Evolutionary conservation across 2,797 vertebrate species (phyloP).

Genomic region (Poecilia velifera): DNA sequence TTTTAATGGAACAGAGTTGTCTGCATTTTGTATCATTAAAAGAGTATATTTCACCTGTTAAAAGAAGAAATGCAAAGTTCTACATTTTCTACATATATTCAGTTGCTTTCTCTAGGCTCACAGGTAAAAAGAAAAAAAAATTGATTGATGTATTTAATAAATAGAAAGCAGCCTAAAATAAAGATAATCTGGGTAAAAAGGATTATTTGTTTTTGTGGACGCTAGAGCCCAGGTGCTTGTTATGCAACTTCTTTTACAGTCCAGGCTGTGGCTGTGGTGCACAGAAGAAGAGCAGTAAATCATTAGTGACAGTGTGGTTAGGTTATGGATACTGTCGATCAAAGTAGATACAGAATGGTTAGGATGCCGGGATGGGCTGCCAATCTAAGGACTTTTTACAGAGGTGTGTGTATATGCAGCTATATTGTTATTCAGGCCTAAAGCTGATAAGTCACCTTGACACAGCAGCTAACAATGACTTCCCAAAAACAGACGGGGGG

Average conservation of each 20-base stretch:
- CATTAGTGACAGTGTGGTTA: slow-evolving; percentile 55
- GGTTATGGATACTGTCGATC: slow-evolving; percentile 65
- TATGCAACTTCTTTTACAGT: slow-evolving; percentile 52
- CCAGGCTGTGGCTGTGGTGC: slow-evolving; percentile 33
- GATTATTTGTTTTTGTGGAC: slow-evolving; percentile 34
- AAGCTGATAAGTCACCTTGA: slow-evolving; percentile 48
- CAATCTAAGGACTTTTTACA: slow-evolving; percentile 2
- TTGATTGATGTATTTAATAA: slow-evolving; percentile 31
- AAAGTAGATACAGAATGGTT: slow-evolving; percentile 49
- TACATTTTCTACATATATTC: no score
- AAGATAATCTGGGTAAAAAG: slow-evolving; percentile 36
- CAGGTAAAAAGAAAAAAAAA: background rate
- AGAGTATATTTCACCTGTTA: no score
- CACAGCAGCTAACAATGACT: slow-evolving; percentile 15
- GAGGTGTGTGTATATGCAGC: slow-evolving; percentile 18
- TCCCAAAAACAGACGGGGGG: background rate
- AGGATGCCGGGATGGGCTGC: slow-evolving; percentile 24
- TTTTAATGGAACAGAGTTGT: no score
- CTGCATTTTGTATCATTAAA: no score
- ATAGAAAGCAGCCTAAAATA: slow-evolving; percentile 42
- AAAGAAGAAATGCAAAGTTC: no score
- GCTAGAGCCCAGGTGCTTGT: slow-evolving; percentile 33
- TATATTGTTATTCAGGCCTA: slow-evolving; percentile 35
- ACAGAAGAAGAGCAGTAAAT: slow-evolving; percentile 58
- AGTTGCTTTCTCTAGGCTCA: background rate